Evolutionary conservation across 2,888 invertebrate genomes (phyloP).

Genomic region (Aelia acuminata): DNA sequence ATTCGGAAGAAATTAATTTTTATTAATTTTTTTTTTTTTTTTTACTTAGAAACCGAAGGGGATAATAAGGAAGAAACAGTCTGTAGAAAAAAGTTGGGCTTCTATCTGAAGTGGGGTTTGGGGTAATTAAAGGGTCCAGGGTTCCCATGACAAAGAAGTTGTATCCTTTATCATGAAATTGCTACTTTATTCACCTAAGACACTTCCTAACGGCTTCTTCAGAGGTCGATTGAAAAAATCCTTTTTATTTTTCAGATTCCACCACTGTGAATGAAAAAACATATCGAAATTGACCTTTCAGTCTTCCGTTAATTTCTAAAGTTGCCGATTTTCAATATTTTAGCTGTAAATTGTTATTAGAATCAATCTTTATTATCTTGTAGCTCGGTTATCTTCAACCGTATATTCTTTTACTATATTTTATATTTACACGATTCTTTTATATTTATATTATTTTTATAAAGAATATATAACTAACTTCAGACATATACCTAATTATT

Average conservation of each 20-base stretch:
- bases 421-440: too few species aligned
- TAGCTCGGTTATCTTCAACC: too few species aligned
- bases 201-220: background rate
- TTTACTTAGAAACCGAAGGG: background rate
- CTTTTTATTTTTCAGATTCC: background rate
- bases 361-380: too few species aligned
- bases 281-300: too few species aligned
- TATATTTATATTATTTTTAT: too few species aligned
- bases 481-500: too few species aligned
- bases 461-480: too few species aligned
- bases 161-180: slow-evolving; percentile 27
- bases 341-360: too few species aligned
- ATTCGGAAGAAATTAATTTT: background rate
- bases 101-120: background rate
- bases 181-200: background rate
- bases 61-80: background rate
- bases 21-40: background rate
- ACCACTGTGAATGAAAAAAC: too few species aligned
- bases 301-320: too few species aligned
- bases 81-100: background rate
- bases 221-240: background rate
- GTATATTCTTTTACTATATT: too few species aligned
- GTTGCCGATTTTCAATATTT: too few species aligned
- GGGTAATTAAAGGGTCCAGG: background rate
- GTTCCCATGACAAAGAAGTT: slow-evolving; percentile 17